Percentiles rank a stretch among this genome's conserved stretches.
phyloP scores from a whole-genome alignment of 53 echinoderm and acorn worm genomes.

The Holothuria scabra region DNA sequence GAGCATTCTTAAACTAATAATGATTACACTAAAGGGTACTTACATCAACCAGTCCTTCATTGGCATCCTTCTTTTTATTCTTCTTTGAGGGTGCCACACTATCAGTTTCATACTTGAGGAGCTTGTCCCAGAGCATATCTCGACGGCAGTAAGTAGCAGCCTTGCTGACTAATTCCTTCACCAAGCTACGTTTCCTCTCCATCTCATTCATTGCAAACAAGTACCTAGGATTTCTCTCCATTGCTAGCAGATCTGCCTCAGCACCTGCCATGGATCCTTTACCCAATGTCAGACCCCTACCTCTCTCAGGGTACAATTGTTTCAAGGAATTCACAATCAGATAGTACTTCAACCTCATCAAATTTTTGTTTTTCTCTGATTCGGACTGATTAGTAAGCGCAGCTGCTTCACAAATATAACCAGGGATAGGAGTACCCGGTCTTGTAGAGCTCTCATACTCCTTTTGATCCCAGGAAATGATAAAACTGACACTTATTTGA shows the following conservation, averaged over 20 bases:
- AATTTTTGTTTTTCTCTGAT: conserved; percentile 70
- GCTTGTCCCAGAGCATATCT: conserved; percentile 81
- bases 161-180: conserved; percentile 65
- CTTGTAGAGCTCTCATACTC: conserved; percentile 68
- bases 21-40: background rate
- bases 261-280: background rate
- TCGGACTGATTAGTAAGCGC: conserved; percentile 13
- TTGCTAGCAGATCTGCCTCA: conserved; percentile 10
- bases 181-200: conserved; percentile 60
- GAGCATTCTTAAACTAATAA: too few species aligned
- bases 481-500: conserved; percentile 64
- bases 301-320: conserved; percentile 66
- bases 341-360: conserved; percentile 87
- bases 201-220: conserved; percentile 59
- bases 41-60: background rate
- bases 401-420: conserved; percentile 45
- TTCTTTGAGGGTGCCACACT: conserved; percentile 58
- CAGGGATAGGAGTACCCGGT: conserved; percentile 72
- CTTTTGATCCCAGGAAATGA: conserved; percentile 73
- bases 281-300: background rate
- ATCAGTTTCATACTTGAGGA: conserved; percentile 64
- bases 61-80: conserved; percentile 65
- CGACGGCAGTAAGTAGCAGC: conserved; percentile 82
- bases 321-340: conserved; percentile 85
- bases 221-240: conserved; percentile 62